These are phyloP conservation scores for Excalfactoria chinensis DNA, from an alignment of 2,113 vertebrate genomes.

Conservation along the genomic window DNA sequence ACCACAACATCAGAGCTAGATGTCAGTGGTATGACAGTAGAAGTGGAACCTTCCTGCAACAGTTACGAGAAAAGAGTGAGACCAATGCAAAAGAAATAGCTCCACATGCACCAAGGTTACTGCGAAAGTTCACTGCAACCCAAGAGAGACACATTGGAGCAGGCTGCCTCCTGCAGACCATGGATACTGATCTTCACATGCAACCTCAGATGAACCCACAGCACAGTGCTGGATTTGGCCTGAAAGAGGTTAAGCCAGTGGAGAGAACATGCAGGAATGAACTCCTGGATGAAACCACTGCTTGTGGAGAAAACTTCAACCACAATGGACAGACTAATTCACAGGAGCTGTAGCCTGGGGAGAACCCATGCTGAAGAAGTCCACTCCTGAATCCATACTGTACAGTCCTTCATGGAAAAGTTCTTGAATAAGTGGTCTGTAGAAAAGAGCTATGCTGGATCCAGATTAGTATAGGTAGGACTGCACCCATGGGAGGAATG, in stretches of 20 bases:
- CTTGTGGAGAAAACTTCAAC: background rate
- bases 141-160: background rate
- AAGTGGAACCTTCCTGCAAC: too few relatives aligned
- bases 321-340: background rate
- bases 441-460: background rate
- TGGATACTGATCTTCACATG: background rate
- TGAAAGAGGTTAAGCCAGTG: background rate
- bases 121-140: background rate
- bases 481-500: background rate
- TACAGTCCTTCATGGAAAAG: background rate
- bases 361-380: background rate
- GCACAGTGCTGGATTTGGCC: background rate
- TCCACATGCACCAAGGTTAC: too few relatives aligned
- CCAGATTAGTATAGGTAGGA: background rate
- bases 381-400: background rate
- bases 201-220: accelerated
- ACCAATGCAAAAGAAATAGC: background rate
- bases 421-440: background rate
- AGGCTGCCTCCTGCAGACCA: background rate
- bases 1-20: background rate
- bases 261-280: accelerated
- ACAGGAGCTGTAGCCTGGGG: background rate
- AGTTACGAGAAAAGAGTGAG: background rate
- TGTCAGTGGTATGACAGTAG: accelerated
- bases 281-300: accelerated